Evolutionary conservation across 2,113 vertebrate species (phyloP).

Genomic region (Mormyrus lacerda): DNA sequence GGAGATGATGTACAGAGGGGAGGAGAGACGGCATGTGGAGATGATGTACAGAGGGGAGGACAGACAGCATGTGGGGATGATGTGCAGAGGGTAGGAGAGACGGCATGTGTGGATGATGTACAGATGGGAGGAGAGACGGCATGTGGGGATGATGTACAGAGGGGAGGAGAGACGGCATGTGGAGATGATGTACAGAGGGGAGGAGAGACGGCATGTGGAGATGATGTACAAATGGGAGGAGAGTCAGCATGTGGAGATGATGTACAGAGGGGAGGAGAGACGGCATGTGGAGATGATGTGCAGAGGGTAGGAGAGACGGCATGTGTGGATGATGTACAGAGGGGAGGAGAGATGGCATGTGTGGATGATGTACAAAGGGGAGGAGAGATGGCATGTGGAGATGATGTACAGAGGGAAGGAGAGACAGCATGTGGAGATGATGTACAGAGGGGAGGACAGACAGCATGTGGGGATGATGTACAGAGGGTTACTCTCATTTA

Average conservation of each 20-base stretch:
- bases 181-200: background rate
- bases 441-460: background rate
- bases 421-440: too few species aligned
- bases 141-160: too few species aligned
- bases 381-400: background rate
- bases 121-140: too few species aligned
- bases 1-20: too few species aligned
- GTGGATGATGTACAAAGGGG: background rate
- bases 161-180: background rate
- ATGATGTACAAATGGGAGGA: background rate
- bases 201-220: background rate
- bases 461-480: background rate
- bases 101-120: too few species aligned
- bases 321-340: background rate
- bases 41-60: too few species aligned
- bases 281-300: background rate
- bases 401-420: too few species aligned
- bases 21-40: too few species aligned
- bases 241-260: background rate
- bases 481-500: background rate
- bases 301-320: background rate
- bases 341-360: background rate
- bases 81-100: too few species aligned
- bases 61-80: too few species aligned
- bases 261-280: background rate